These are phyloP conservation scores for Malurus elegans DNA, from an alignment of 2,113 vertebrate genomes.

Conservation along the genomic window DNA sequence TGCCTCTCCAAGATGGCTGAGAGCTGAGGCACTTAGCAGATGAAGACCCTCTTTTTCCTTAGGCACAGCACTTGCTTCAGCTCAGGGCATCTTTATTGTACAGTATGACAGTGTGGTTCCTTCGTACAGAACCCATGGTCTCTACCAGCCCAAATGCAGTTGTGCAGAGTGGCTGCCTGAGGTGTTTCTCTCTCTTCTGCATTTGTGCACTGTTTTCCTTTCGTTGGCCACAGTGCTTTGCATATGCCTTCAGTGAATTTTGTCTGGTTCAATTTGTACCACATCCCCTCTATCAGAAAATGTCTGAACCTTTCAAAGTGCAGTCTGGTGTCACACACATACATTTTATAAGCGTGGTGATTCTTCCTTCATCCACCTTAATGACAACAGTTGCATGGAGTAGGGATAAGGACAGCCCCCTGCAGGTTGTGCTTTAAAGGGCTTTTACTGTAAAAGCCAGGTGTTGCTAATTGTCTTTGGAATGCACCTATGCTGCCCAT, in stretches of 20 bases:
- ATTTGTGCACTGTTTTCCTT: background rate
- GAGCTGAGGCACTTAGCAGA: background rate
- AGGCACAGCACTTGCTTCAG: rapidly evolving
- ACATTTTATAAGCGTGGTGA: background rate
- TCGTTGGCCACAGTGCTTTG: background rate
- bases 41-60: background rate
- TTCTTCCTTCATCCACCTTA: background rate
- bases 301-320: background rate
- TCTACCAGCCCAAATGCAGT: background rate
- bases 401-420: background rate
- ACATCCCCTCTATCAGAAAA: background rate
- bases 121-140: background rate
- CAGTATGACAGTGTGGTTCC: background rate
- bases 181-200: background rate
- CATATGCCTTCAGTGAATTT: background rate
- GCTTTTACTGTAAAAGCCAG: background rate
- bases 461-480: background rate
- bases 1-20: background rate
- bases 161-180: background rate
- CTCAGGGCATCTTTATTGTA: background rate
- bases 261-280: background rate
- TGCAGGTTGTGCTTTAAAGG: background rate
- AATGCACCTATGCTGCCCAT: background rate
- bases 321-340: background rate
- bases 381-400: background rate